Base-by-base conservation (phyloP, 30 jellyfish, hydroid and myxozoan genomes). In the Hydra vulgaris region DNA sequence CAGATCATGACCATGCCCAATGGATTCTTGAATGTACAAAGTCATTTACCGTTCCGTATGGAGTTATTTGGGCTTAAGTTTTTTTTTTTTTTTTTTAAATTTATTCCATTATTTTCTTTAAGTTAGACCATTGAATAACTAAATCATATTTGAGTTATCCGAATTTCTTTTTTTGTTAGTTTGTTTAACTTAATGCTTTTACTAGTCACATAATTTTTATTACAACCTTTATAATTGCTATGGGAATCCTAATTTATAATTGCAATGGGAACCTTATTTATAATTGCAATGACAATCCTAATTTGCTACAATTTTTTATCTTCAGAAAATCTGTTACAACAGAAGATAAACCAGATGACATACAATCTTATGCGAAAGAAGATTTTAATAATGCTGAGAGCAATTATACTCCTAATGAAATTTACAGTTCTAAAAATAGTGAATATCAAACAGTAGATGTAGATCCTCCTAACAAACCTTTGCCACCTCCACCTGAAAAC, bases 11-110 rank as follows among this genome's bases (percentile, higher is more conserved):
- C 40, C 96, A 89, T 55, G 86, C 67, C 24, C 71, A 40, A 15
- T 89, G 96, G 96, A 83, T 89, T 23, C 71, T 79, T 18, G 79
- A n/a, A 25, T 89, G 96, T 71, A 78, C 85, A 0, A 78, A 22
- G 61, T 40, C 5, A 40, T 40, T 40, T 3, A 40, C 61, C 5
- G 8, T 40, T 5, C 61, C 5, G 61, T 40, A 40, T 40, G 12
- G 61, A 40, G 12, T 40, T 40, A 3, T 3, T 3, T 40, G 12
- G 61, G 12, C 61, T 40, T n/a, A n/a, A n/a, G n/a, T n/a, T n/a
- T n/a, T n/a, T n/a, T n/a, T n/a, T n/a, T n/a, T n/a, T n/a, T n/a
- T n/a, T n/a, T n/a, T n/a, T n/a, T n/a, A n/a, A n/a, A n/a, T n/a
- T n/a, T n/a, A n/a, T n/a, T n/a, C n/a, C n/a, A n/a, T n/a, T n/a